Conservation (phyloP, 2,888 invertebrate genomes). For the Aromia moschata region DNA sequence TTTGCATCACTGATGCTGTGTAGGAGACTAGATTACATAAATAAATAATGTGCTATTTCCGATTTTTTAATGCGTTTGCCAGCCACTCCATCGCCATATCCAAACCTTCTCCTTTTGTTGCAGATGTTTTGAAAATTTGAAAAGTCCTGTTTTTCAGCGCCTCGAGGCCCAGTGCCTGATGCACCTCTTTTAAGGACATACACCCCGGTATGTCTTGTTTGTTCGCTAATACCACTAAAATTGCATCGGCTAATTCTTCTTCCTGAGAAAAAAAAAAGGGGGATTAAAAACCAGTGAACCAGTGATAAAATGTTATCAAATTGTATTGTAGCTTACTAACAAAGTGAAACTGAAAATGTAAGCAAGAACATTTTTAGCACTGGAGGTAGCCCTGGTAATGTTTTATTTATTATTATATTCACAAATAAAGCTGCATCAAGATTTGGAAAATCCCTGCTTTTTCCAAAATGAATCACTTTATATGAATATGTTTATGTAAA, state of each 20-base stretch:
- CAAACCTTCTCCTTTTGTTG: slow-evolving; percentile 96
- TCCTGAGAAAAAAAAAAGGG: slow-evolving; percentile 71
- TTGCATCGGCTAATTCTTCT: slow-evolving; percentile 95
- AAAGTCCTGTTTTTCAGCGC: slow-evolving; percentile 96
- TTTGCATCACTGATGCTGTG: slow-evolving; percentile 24
- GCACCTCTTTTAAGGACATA: slow-evolving; percentile 95
- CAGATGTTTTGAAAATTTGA: slow-evolving; percentile 99
- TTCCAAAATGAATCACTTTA: no score
- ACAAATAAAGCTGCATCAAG: no score
- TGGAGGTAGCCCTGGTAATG: no score
- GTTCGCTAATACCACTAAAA: slow-evolving; percentile 96
- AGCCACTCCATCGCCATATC: slow-evolving; percentile 99
- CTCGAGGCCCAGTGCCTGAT: slow-evolving; percentile 94
- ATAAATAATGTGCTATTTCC: slow-evolving; percentile 73
- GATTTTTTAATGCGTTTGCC: slow-evolving; percentile 87
- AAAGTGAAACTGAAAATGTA: no score
- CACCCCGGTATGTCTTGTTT: slow-evolving; percentile 99
- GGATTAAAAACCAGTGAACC: slow-evolving; percentile 22
- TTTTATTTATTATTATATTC: no score
- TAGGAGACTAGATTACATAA: slow-evolving; percentile 45
- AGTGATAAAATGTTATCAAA: no score
- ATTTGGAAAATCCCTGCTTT: no score
- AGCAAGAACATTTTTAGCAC: no score
- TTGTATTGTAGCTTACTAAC: no score
- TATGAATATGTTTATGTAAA: no score